A percentile compares a stretch with the other conserved stretches of the same genome.
phyloP scores from a whole-genome alignment of 2,888 invertebrate genomes.

The Nomada lathburiana region DNA sequence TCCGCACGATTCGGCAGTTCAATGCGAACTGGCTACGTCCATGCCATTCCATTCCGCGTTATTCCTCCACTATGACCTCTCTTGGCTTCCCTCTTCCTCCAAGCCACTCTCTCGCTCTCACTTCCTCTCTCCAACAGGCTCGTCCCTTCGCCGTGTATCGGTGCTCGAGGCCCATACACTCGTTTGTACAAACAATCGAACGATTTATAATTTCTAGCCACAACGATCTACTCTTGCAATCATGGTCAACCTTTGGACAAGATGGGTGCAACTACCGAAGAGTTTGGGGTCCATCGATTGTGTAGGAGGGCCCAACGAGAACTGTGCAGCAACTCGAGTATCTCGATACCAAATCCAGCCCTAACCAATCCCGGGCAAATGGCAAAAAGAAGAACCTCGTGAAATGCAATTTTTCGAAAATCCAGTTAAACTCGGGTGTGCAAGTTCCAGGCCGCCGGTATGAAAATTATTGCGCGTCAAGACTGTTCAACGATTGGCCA shows the following conservation, averaged over 20 bases:
- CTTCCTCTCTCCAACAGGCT: slow-evolving; percentile 2
- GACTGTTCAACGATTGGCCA: neutral
- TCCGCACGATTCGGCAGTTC: slow-evolving; percentile 73
- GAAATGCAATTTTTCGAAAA: too few species aligned
- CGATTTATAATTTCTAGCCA: neutral
- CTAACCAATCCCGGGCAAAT: too few species aligned
- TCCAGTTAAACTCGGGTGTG: too few species aligned
- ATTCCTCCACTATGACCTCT: slow-evolving; percentile 70
- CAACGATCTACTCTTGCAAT: neutral
- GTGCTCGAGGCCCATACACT: slow-evolving; percentile 24
- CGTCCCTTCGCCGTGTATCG: slow-evolving; percentile 53
- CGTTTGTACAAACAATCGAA: neutral
- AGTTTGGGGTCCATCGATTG: too few species aligned
- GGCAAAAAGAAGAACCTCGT: too few species aligned
- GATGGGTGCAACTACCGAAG: too few species aligned
- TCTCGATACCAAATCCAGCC: too few species aligned
- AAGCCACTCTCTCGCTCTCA: neutral
- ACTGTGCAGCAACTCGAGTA: too few species aligned
- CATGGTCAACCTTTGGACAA: too few species aligned
- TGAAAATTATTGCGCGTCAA: too few species aligned
- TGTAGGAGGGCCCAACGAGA: too few species aligned
- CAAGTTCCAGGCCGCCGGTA: too few species aligned
- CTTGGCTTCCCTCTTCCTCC: slow-evolving; percentile 47
- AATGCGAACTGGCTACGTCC: slow-evolving; percentile 73
- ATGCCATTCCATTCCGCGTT: slow-evolving; percentile 72